These are phyloP conservation scores for Brachionus sp. DNA, from an alignment of 1,140 invertebrate species.

Conservation along the genomic window DNA sequence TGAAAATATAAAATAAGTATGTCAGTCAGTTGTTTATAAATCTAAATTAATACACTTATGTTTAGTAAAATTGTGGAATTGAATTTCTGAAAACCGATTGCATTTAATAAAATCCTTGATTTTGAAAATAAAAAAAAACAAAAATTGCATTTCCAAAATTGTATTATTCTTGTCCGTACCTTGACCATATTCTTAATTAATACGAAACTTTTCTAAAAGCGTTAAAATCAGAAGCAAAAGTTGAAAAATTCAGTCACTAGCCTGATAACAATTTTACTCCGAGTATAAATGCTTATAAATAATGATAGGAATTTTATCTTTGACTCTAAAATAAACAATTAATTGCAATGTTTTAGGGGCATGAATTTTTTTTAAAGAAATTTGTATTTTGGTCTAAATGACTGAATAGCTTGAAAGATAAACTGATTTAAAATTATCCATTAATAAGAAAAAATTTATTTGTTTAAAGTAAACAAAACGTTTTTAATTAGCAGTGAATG, in stretches of 20 bases:
- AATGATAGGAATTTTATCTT: conserved; percentile 28
- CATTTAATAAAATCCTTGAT: no score
- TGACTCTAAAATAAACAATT: background rate
- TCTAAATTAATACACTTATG: background rate
- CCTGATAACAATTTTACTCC: background rate
- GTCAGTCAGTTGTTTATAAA: background rate
- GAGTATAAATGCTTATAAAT: background rate
- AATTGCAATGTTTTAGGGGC: background rate
- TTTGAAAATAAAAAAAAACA: background rate
- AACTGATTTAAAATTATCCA: conserved; percentile 33
- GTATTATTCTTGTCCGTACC: no score
- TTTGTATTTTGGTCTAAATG: background rate
- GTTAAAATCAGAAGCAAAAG: no score
- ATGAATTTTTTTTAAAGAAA: background rate
- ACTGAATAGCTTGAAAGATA: conserved; percentile 20
- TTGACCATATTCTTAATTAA: no score
- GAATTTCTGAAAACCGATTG: no score
- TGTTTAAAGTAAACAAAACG: conserved; percentile 10
- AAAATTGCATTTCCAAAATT: background rate
- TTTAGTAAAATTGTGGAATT: background rate
- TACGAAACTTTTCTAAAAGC: no score
- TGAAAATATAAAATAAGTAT: background rate
- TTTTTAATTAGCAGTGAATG: conserved; percentile 28
- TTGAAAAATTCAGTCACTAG: background rate
- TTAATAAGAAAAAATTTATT: background rate